Evolutionary conservation across 2,888 invertebrate species (phyloP).

Genomic region (Exephanes ischioxanthus): DNA sequence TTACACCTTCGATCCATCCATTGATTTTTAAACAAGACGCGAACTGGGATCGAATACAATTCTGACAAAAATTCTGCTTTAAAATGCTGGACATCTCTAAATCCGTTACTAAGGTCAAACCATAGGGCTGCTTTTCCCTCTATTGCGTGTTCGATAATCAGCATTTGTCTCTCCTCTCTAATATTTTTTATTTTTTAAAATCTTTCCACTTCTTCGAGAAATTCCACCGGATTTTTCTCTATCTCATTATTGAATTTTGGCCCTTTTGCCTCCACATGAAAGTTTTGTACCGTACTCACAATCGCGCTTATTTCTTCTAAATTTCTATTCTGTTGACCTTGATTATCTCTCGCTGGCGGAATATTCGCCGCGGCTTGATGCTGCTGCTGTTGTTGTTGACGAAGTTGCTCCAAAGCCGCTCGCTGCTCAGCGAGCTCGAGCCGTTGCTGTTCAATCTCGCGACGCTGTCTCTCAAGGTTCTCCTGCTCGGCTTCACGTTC

Average conservation of each 20-base stretch:
- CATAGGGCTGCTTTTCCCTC: slow-evolving; percentile 37
- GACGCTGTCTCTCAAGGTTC: slow-evolving; percentile 2
- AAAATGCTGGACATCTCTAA: slow-evolving; percentile 3
- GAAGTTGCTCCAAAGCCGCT: background rate
- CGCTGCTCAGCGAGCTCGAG: background rate
- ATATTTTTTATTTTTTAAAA: slow-evolving; percentile 53
- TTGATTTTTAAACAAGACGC: slow-evolving; percentile 22
- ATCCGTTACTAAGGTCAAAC: background rate
- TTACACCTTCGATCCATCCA: slow-evolving; percentile 18
- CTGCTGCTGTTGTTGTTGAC: slow-evolving; percentile 1
- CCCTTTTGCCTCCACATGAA: slow-evolving; percentile 40
- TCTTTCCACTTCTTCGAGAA: slow-evolving; percentile 55
- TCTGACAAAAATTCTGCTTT: slow-evolving; percentile 3
- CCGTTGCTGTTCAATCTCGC: background rate
- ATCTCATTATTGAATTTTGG: slow-evolving; percentile 48
- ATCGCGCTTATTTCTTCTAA: background rate
- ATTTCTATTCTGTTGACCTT: background rate
- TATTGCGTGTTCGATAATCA: slow-evolving; percentile 28
- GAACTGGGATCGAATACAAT: slow-evolving; percentile 43
- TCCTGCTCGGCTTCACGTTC: background rate
- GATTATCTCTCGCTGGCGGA: background rate
- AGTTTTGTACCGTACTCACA: background rate
- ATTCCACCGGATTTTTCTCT: slow-evolving; percentile 30
- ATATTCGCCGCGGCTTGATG: background rate
- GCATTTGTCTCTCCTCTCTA: slow-evolving; percentile 3